phyloP scores from a whole-genome alignment of 2,888 invertebrate species.

The Monochamus alternatus region DNA sequence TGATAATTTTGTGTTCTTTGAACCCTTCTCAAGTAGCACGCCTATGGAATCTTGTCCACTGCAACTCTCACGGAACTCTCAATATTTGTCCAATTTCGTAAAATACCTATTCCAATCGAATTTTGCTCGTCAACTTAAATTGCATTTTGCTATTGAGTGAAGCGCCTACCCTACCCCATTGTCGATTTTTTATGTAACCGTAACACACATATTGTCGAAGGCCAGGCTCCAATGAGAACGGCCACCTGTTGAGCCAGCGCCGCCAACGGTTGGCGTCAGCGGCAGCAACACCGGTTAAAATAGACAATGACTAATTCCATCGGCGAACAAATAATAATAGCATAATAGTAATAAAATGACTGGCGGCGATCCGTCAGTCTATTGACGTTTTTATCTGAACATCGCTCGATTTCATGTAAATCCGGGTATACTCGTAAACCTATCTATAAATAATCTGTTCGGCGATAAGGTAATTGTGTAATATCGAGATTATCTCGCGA shows the following conservation, averaged over 20 bases:
- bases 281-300: constrained; percentile 29
- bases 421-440: background rate
- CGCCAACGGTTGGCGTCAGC: constrained; percentile 9
- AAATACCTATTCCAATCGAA: no score
- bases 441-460: background rate
- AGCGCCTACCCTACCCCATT: no score
- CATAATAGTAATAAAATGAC: no score
- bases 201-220: no score
- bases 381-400: background rate
- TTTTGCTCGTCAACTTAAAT: no score
- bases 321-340: background rate
- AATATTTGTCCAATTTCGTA: no score
- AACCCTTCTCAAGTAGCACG: no score
- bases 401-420: constrained; percentile 4
- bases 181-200: no score
- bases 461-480: background rate
- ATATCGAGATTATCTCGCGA: background rate
- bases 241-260: constrained; percentile 39
- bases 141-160: no score
- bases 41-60: no score
- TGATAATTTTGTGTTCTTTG: no score
- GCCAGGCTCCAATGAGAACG: constrained; percentile 29
- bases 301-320: constrained; percentile 35
- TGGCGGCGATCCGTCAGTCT: background rate
- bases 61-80: no score